Conservation (phyloP, 2,888 invertebrate genomes). For the Acanthococcus lagerstroemiae region DNA sequence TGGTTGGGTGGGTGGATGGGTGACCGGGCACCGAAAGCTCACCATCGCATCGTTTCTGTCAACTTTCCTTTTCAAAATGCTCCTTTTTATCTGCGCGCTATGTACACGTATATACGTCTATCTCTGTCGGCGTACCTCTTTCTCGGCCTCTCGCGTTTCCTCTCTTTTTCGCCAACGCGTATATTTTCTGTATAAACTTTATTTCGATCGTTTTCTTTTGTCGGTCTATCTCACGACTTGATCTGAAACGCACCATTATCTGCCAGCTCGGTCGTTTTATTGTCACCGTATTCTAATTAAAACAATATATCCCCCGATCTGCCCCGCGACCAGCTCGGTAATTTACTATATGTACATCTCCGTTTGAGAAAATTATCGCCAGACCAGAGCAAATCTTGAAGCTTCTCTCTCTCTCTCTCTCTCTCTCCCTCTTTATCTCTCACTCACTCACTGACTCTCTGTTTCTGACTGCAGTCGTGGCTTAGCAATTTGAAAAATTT, state of each 20-base stretch:
- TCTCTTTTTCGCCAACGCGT: background rate
- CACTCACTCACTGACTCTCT: background rate
- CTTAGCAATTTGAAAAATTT: too few species aligned
- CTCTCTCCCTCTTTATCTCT: background rate
- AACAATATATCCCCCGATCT: slow-evolving; percentile 1
- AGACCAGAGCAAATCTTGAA: too few species aligned
- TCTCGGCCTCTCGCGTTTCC: background rate
- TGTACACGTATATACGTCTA: too few species aligned
- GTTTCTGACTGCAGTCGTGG: too few species aligned
- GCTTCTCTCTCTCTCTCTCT: background rate
- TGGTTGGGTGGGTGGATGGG: background rate
- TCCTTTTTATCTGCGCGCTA: background rate
- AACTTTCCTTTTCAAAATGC: slow-evolving; percentile 9
- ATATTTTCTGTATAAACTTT: background rate
- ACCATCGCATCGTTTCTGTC: background rate
- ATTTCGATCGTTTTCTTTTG: slow-evolving; percentile 20
- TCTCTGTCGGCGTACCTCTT: background rate
- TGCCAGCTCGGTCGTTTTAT: background rate
- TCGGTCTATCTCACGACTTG: slow-evolving; percentile 15
- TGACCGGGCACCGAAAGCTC: background rate
- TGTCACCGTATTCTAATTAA: slow-evolving; percentile 5
- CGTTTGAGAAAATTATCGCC: too few species aligned
- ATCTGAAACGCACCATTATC: slow-evolving; percentile 1
- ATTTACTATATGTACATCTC: too few species aligned
- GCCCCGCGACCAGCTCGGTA: too few species aligned